Conservation (phyloP, 2,113 vertebrate genomes). For the Bubalus kerabau region DNA sequence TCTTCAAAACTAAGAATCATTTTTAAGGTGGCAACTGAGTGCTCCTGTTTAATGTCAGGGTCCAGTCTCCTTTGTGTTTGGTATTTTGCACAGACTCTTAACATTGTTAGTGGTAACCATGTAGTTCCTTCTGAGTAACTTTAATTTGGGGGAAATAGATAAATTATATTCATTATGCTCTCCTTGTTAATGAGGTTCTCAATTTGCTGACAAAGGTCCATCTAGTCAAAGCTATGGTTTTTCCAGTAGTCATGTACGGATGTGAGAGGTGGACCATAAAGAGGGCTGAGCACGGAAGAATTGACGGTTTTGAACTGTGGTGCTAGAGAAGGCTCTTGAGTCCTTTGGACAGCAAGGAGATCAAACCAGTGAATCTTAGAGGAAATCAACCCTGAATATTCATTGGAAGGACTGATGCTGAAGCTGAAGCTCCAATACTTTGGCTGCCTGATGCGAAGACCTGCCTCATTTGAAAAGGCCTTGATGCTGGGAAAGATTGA, state of each 20-base stretch:
- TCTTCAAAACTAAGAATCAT: background rate
- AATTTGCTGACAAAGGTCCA: background rate
- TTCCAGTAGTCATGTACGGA: background rate
- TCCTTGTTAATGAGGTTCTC: background rate
- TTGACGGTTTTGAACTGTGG: background rate
- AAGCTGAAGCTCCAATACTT: background rate
- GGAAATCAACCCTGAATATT: background rate
- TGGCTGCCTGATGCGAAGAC: background rate
- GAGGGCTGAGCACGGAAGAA: background rate
- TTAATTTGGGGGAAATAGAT: background rate
- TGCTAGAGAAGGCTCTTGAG: background rate
- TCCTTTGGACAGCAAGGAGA: background rate
- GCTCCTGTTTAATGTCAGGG: background rate
- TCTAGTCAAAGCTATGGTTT: background rate
- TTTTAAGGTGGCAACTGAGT: background rate
- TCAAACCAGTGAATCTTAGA: background rate
- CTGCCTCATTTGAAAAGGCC: background rate
- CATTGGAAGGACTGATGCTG: background rate
- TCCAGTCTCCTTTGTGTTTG: background rate
- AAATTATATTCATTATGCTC: background rate
- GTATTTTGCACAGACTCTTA: background rate
- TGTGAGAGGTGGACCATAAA: background rate
- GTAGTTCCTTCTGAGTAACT: background rate
- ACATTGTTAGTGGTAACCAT: background rate
- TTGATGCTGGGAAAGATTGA: background rate